Conservation (phyloP, 2,797 vertebrate genomes). For the Coracias cyanogaster region DNA sequence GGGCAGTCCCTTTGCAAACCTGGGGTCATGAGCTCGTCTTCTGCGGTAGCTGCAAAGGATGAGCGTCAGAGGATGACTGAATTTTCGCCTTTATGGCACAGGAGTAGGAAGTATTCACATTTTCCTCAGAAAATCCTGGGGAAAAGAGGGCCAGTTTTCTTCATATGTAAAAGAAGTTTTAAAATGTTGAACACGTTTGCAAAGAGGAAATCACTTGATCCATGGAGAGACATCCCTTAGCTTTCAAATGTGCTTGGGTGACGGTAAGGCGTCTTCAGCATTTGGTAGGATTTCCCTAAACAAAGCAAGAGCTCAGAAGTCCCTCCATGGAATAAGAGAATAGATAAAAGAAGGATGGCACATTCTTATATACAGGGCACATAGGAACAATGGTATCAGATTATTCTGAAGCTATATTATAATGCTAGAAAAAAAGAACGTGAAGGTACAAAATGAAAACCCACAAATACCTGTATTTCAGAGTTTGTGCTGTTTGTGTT, state of each 20-base stretch:
- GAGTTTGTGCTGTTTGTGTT: not conserved
- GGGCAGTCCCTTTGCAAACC: conserved; percentile 50
- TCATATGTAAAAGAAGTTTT: not conserved
- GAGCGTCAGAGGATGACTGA: conserved; percentile 50
- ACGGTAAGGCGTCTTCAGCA: not conserved
- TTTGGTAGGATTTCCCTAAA: not conserved
- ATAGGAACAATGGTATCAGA: not conserved
- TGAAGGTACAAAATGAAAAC: not conserved
- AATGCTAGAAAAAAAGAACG: not conserved
- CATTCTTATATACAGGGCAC: not conserved
- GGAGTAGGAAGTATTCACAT: conserved; percentile 19
- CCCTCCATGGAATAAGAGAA: not conserved
- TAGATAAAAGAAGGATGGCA: not conserved
- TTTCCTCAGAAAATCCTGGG: conserved; percentile 50
- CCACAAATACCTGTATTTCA: not conserved
- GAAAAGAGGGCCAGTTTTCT: not conserved
- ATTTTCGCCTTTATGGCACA: conserved; percentile 27
- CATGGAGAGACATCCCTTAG: not conserved
- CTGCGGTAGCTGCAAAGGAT: conserved; percentile 37
- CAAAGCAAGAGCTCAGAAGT: not conserved
- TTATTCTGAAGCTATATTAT: not conserved
- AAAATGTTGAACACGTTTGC: not conserved
- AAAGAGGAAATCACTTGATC: not conserved
- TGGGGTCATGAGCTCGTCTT: conserved; percentile 74
- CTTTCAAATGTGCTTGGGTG: not conserved